Evolutionary conservation across 2,888 invertebrate species (phyloP), one percentile per base, ranked within the genome.

Genomic region (Antheraea yamamai): DNA sequence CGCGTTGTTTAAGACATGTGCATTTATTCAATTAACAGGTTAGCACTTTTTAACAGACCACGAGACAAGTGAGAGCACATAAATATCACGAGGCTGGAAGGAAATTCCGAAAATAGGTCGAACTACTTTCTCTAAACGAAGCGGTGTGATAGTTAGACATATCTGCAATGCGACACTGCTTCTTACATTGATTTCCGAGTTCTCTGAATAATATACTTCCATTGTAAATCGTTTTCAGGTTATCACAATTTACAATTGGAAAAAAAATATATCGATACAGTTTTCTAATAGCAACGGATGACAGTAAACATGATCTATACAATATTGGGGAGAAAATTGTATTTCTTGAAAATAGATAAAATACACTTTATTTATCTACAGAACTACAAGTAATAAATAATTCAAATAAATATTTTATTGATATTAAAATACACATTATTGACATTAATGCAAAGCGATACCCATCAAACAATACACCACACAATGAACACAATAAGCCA

Each of bases 151-250:
- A 81, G 82, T 82, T 88, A 87, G 85, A 83, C 84, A 86, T 88
- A 91, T 91, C 92, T 89, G 92, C 92, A 92, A 85, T 92, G 92
- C 92, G 92, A 89, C 92, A 90, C 83, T 80, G 85, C 82, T 82
- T 86, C 81, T 81, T 80, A 87, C 88, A 90, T 90, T 87, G 88
- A 91, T 91, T 89, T 88, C 85, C 75, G 78, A 86, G 82, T 86
- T 81, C 78, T 84, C 82, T 84, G 78, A 79, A 82, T 82, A 80
- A 81, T 78, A 78, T 78, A 77, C 52, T 75, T 71, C 47, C 51
- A 23, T 68, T 58, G 71, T 73, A 55, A 39, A 66, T 52, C n/a
- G 14, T 61, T 71, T 70, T 70, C 39, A n/a, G 70, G 39, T 18
- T 68, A 20, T 4, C 16, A 12, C 23, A 61, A 10, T 61, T 61